phyloP scores from a whole-genome alignment of 2,888 invertebrate species.

The Dicycla oo region DNA sequence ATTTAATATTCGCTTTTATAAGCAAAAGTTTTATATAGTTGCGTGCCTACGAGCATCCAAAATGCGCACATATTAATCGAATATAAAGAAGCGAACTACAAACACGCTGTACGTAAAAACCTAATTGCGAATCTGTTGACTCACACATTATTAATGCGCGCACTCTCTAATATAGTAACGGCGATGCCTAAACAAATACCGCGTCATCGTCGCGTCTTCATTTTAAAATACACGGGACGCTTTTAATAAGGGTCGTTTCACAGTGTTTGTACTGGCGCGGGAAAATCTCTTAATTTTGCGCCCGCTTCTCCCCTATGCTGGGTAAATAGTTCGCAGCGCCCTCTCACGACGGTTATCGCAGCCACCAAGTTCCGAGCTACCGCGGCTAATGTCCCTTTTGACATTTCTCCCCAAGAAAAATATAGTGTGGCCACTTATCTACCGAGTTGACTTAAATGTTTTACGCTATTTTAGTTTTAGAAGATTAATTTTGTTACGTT shows the following conservation, averaged over 20 bases:
- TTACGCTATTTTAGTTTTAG: conserved; percentile 51
- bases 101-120: conserved; percentile 39
- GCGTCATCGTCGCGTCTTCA: conserved; percentile 73
- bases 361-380: conserved; percentile 55
- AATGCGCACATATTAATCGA: conserved; percentile 48
- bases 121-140: conserved; percentile 57
- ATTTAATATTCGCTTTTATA: conserved; percentile 50
- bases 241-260: conserved; percentile 84
- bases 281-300: conserved; percentile 87
- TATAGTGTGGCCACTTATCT: conserved; percentile 46
- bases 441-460: conserved; percentile 37
- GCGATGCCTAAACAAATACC: conserved; percentile 71
- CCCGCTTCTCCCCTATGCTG: conserved; percentile 72
- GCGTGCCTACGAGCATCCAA: conserved; percentile 4
- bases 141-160: conserved; percentile 48
- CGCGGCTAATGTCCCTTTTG: conserved; percentile 54
- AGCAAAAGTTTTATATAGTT: conserved; percentile 33
- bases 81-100: conserved; percentile 36
- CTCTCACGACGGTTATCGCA: conserved; percentile 69
- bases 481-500: conserved; percentile 55
- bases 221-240: conserved; percentile 78
- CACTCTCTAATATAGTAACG: conserved; percentile 58
- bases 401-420: conserved; percentile 55
- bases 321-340: conserved; percentile 76
- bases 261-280: conserved; percentile 80